Conservation (phyloP, 2,888 invertebrate genomes). For the Gisinianus flammeolus region DNA sequence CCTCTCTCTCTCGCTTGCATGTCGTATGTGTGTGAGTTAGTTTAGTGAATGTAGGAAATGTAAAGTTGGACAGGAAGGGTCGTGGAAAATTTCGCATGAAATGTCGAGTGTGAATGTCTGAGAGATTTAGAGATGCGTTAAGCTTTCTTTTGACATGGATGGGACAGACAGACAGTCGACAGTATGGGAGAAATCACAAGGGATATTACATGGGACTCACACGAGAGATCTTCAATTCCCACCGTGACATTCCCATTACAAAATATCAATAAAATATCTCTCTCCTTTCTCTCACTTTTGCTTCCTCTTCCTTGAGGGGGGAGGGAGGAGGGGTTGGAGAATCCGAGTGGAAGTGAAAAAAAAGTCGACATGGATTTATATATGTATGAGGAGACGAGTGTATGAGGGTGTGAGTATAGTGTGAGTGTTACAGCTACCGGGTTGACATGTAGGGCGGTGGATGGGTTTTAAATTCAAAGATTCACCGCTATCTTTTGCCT, state of each 20-base stretch:
- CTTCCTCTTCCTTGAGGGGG: not conserved
- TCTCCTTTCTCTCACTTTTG: not conserved
- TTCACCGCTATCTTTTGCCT: not conserved
- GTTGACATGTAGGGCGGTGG: not conserved
- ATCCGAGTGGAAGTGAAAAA: not conserved
- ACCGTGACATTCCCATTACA: slow-evolving; percentile 5
- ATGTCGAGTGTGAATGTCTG: too few relatives aligned
- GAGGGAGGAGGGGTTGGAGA: not conserved
- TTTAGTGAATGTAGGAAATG: not conserved
- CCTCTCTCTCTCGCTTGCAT: not conserved
- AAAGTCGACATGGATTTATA: not conserved
- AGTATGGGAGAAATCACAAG: slow-evolving; percentile 4
- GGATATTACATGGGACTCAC: not conserved
- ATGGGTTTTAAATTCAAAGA: slow-evolving; percentile 1
- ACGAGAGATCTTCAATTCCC: not conserved
- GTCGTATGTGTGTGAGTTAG: not conserved
- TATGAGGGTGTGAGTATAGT: not conserved
- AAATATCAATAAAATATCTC: not conserved
- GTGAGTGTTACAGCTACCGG: not conserved
- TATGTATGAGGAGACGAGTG: not conserved
- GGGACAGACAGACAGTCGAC: too few relatives aligned
- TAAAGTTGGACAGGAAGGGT: not conserved
- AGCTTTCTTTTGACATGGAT: too few relatives aligned
- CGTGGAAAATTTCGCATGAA: too few relatives aligned
- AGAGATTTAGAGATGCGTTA: too few relatives aligned